Evolutionary conservation across 2,797 vertebrate genomes (phyloP).

Genomic region (Hephaestus fuliginosus): DNA sequence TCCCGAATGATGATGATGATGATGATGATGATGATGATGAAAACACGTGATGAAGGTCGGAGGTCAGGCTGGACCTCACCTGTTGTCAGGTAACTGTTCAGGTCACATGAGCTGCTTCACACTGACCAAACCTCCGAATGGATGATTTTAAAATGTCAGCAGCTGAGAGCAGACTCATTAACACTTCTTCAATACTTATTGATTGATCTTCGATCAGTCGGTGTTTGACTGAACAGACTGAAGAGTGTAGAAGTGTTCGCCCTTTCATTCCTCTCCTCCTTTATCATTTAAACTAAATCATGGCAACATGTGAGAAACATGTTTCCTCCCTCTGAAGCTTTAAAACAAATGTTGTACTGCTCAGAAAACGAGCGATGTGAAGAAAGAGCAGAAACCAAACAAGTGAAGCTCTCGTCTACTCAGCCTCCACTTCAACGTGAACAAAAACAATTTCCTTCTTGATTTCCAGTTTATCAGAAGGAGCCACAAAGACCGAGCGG

Average conservation of each 20-base stretch:
- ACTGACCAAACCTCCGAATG: too few relatives aligned
- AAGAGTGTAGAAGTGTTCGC: neutral
- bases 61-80: neutral
- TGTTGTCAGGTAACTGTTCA: neutral
- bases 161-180: slow-evolving; percentile 4
- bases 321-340: neutral
- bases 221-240: neutral
- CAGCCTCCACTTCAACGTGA: slow-evolving; percentile 7
- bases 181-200: neutral
- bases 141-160: neutral
- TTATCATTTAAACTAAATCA: neutral
- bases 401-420: slow-evolving; percentile 16
- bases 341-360: slow-evolving; percentile 1
- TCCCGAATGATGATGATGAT: too few relatives aligned
- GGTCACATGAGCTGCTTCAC: neutral
- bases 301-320: neutral
- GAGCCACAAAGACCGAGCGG: slow-evolving; percentile 15
- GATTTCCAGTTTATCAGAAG: slow-evolving; percentile 42
- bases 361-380: neutral
- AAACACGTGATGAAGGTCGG: neutral
- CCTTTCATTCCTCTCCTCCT: neutral
- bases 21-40: too few relatives aligned
- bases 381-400: neutral
- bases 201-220: neutral
- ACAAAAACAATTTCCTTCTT: slow-evolving; percentile 24